A percentile compares a stretch with the other conserved stretches of the same genome.
phyloP scores from a whole-genome alignment of 2,888 invertebrate species.

The Shargacucullia verbasci region DNA sequence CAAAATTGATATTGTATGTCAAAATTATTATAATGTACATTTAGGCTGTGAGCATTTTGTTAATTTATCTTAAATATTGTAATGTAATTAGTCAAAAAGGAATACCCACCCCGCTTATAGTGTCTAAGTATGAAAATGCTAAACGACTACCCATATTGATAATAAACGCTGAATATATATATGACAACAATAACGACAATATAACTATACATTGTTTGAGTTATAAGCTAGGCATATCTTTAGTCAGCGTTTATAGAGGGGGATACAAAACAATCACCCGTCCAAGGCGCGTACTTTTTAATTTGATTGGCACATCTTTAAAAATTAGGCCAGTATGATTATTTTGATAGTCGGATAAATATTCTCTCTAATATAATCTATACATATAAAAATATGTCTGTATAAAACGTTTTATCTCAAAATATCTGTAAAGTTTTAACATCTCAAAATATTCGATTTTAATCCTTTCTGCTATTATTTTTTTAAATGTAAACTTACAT shows the following conservation, averaged over 20 bases:
- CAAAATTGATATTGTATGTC: conserved; percentile 61
- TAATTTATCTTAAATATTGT: conserved; percentile 70
- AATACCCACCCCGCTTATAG: conserved; percentile 58
- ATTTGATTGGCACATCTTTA: conserved; percentile 51
- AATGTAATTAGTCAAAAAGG: conserved; percentile 58
- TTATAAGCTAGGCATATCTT: too few species aligned
- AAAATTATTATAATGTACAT: conserved; percentile 75
- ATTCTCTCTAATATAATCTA: conserved; percentile 35
- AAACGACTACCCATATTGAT: conserved; percentile 23
- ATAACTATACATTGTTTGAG: too few species aligned
- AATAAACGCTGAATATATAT: too few species aligned
- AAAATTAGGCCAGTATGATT: conserved; percentile 65
- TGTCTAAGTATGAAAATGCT: conserved; percentile 63
- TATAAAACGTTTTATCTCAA: conserved; percentile 37
- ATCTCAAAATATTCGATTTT: conserved; percentile 28
- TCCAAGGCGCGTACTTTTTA: conserved; percentile 74
- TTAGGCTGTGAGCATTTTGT: conserved; percentile 84
- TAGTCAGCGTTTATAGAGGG: too few species aligned
- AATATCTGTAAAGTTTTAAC: conserved; percentile 31
- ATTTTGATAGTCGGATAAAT: conserved; percentile 42
- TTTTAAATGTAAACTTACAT: conserved; percentile 13
- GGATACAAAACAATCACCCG: conserved; percentile 66
- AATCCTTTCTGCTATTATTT: conserved; percentile 14
- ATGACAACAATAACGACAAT: too few species aligned
- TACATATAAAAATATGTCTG: conserved; percentile 14